Conservation (phyloP, 92 coral and sea anemone species). For the Parazoanthus darwini region DNA sequence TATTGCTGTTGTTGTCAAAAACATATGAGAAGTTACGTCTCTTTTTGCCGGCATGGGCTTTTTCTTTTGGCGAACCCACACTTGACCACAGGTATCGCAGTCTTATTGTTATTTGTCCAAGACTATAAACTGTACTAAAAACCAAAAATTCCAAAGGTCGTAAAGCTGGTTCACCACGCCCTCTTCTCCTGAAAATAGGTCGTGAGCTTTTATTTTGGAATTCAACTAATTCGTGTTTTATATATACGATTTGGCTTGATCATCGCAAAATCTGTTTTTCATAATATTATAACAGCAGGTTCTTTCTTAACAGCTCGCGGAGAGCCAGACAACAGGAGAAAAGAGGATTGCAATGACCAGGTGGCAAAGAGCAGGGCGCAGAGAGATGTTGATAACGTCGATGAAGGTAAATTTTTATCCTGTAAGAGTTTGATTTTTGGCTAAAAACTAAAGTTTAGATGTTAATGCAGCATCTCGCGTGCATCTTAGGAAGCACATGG, state of each 20-base stretch:
- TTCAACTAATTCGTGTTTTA: neutral
- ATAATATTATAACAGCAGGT: neutral
- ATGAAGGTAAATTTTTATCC: neutral
- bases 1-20: neutral
- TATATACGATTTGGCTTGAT: neutral
- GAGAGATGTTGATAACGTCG: constrained; percentile 13
- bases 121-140: too few species aligned
- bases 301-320: constrained; percentile 18
- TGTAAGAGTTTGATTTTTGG: neutral
- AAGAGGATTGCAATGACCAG: constrained; percentile 24
- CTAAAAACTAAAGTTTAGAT: too few species aligned
- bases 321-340: constrained; percentile 15
- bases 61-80: neutral
- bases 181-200: neutral
- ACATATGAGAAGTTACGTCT: too few species aligned
- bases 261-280: too few species aligned
- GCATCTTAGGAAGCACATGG: too few species aligned
- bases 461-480: too few species aligned
- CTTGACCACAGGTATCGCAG: neutral
- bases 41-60: neutral
- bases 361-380: constrained; percentile 22
- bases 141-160: too few species aligned
- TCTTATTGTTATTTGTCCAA: neutral
- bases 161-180: too few species aligned
- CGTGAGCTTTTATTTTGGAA: neutral